Evolutionary conservation across 2,113 vertebrate genomes (phyloP).

Genomic region (Rhinolophus sinicus): DNA sequence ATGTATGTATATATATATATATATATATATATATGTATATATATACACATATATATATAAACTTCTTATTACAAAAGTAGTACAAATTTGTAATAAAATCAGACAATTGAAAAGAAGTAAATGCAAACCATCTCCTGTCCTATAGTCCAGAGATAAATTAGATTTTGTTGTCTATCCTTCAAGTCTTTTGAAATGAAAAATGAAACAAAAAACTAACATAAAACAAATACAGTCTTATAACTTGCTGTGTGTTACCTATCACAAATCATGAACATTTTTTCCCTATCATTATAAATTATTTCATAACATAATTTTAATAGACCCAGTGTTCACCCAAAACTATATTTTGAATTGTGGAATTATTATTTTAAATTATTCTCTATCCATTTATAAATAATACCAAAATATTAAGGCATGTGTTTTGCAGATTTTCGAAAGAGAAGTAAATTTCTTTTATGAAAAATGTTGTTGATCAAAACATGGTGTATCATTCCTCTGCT

Average conservation of each 20-base stretch:
- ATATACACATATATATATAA: too few relatives aligned
- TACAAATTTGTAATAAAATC: background rate
- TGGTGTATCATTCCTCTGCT: background rate
- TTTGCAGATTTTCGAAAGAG: background rate
- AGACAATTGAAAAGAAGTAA: slow-evolving; percentile 31
- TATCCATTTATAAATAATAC: slow-evolving; percentile 14
- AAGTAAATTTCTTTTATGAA: background rate
- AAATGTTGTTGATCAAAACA: background rate
- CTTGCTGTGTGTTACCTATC: background rate
- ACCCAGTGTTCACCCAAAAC: background rate
- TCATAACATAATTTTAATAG: background rate
- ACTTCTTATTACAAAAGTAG: background rate
- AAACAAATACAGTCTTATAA: background rate
- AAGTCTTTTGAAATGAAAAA: slow-evolving; percentile 24
- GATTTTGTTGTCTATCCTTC: background rate
- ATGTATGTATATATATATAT: background rate
- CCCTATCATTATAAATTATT: background rate
- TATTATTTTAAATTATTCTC: background rate
- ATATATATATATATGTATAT: too few relatives aligned
- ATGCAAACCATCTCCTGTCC: background rate
- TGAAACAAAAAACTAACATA: background rate
- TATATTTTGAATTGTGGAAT: background rate
- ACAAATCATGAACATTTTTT: slow-evolving; percentile 10
- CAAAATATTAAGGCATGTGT: background rate
- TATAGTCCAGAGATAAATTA: background rate